Evolutionary conservation across 2,888 invertebrate genomes (phyloP), one percentile per base, ranked within the genome.

Genomic region (Melinaea marsaeus): DNA sequence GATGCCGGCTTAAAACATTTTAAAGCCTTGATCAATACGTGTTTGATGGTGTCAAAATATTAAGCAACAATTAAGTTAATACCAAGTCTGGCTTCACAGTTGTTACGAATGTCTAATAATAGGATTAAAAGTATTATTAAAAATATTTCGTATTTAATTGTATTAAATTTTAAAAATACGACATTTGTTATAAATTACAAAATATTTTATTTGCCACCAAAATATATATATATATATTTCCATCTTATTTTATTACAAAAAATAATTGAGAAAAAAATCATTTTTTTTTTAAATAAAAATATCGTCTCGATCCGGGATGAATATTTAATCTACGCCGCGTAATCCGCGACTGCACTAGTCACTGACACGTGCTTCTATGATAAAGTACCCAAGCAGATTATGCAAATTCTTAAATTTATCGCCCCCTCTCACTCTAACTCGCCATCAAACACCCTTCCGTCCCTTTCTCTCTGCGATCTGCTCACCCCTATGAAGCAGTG

Each of bases 301-400:
- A 5, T 9, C 42, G 42, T 42, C 42, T 57, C 66, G 68, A 77
- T 81, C 76, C 74, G 70, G 72, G 73, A 69, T 79, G 79, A 74
- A 79, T 83, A 83, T 86, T 85, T 85, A 89, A 88, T 86, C 83
- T 84, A 72, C 75, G 74, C 75, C 75, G 76, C 83, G 83, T 89
- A 90, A 88, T 88, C 90, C 88, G 80, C 83, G 79, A 86, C 78
- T 90, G 90, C 90, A 89, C 86, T 89, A 90, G 90, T 90, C 90
- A 90, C 86, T 84, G 85, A 88, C 90, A 90, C 90, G 90, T 90
- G 90, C 88, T 90, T 84, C 88, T 84, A 89, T 90, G 90, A 90
- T 90, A 90, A 90, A 90, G 88, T 90, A 80, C 90, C 85, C 84
- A 76, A 81, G 80, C 86, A 89, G 90, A 90, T 90, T 90, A 90